These are phyloP conservation scores for Urocolius indicus DNA, from an alignment of 2,113 vertebrate genomes.

Conservation along the genomic window DNA sequence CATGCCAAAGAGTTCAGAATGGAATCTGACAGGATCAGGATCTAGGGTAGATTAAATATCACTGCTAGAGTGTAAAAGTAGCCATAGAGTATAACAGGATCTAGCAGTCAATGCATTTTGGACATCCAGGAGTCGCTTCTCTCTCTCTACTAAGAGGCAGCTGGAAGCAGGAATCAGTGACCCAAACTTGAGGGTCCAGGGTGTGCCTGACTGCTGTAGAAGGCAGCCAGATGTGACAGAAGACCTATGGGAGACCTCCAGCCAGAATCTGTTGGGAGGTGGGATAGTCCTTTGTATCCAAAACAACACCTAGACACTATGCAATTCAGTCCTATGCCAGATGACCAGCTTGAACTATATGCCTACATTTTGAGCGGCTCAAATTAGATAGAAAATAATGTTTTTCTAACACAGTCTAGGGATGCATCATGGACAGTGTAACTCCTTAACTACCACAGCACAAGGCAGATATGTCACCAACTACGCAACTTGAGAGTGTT, in stretches of 20 bases:
- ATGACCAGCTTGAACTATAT: background rate
- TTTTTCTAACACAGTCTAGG: background rate
- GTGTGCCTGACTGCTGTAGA: background rate
- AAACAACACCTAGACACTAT: background rate
- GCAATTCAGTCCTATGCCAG: background rate
- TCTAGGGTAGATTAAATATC: background rate
- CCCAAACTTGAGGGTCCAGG: accelerated
- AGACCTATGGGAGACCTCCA: background rate
- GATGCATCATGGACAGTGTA: background rate
- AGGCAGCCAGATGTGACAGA: background rate
- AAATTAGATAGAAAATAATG: background rate
- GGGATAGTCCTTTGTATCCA: background rate
- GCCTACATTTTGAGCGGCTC: background rate
- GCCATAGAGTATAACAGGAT: background rate
- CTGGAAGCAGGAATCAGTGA: background rate
- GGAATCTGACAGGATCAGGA: background rate
- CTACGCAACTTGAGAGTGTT: background rate
- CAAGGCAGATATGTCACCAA: background rate
- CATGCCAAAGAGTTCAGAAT: background rate
- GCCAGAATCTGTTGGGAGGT: background rate
- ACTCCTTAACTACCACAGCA: background rate
- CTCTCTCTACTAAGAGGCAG: background rate
- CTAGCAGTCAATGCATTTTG: background rate
- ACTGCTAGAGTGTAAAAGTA: background rate
- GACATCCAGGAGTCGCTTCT: background rate